Percentiles rank a stretch among this genome's conserved stretches.
These are phyloP conservation scores for Erpobdella octoculata DNA, from an alignment of 2,888 invertebrate genomes.

Conservation along the genomic window DNA sequence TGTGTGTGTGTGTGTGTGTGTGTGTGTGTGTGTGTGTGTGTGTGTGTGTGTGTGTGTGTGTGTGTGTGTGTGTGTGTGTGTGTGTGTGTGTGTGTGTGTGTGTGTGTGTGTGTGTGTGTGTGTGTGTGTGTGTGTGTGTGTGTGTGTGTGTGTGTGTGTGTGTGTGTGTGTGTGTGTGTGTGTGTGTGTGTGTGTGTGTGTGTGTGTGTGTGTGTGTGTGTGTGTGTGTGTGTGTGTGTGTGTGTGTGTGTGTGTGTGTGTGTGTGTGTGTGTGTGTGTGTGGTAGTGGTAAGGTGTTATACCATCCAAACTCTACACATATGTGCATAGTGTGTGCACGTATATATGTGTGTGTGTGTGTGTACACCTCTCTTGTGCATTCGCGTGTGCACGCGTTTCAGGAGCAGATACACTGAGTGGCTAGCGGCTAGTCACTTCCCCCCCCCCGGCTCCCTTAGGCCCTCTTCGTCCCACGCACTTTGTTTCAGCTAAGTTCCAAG, in stretches of 20 bases:
- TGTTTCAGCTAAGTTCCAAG: too few species aligned
- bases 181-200: not conserved
- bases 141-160: not conserved
- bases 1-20: too few species aligned
- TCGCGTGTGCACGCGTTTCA: not conserved
- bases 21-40: too few species aligned
- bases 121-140: not conserved
- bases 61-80: too few species aligned
- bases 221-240: not conserved
- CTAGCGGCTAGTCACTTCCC: too few species aligned
- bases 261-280: not conserved
- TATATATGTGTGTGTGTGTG: slow-evolving; percentile 59
- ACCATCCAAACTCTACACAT: not conserved
- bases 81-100: too few species aligned
- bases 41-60: too few species aligned
- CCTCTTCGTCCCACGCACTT: too few species aligned
- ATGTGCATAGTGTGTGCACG: too few species aligned
- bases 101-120: not conserved
- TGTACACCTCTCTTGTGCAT: not conserved
- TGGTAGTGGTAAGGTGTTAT: not conserved
- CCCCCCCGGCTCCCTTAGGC: too few species aligned
- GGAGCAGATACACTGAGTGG: too few species aligned
- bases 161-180: not conserved
- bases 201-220: not conserved
- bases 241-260: not conserved